Evolutionary conservation across 2,113 vertebrate genomes (phyloP).

Genomic region (Symphodus melops): DNA sequence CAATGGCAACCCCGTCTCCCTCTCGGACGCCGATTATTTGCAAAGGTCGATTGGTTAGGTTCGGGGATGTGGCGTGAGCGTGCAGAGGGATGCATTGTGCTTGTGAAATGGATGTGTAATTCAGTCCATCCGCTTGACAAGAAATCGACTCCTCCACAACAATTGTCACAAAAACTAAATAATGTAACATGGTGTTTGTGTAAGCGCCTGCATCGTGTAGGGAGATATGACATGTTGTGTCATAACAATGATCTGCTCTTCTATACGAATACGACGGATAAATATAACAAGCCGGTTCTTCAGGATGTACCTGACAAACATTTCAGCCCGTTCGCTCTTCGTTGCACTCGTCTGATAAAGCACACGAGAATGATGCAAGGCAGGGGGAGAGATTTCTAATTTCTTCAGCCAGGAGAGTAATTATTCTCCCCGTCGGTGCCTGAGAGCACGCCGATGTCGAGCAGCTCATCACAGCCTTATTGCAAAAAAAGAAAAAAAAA

Average conservation of each 20-base stretch:
- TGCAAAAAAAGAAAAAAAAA: background rate
- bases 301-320: slow-evolving; percentile 2
- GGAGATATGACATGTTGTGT: slow-evolving; percentile 1
- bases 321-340: slow-evolving; percentile 8
- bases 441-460: slow-evolving; percentile 21
- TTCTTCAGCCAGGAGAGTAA: slow-evolving; percentile 14
- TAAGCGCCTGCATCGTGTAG: slow-evolving; percentile 8
- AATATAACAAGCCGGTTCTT: slow-evolving; percentile 14
- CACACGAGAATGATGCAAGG: slow-evolving; percentile 2
- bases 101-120: slow-evolving; percentile 14
- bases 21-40: slow-evolving; percentile 65
- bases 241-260: slow-evolving; percentile 27
- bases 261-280: slow-evolving; percentile 18
- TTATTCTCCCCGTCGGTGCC: slow-evolving; percentile 14
- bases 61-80: slow-evolving; percentile 12
- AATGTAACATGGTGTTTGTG: slow-evolving; percentile 29
- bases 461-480: slow-evolving; percentile 1
- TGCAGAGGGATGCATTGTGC: slow-evolving; percentile 13
- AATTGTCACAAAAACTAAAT: slow-evolving; percentile 36
- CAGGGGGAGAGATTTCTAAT: slow-evolving; percentile 8
- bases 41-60: slow-evolving; percentile 48
- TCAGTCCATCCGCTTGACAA: slow-evolving; percentile 37
- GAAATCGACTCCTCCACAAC: slow-evolving; percentile 43
- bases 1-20: slow-evolving; percentile 41
- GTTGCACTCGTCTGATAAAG: slow-evolving; percentile 16